Percentiles rank a stretch among this genome's conserved stretches.
Conservation (phyloP, 2,113 vertebrate species). For the Vidua macroura region DNA sequence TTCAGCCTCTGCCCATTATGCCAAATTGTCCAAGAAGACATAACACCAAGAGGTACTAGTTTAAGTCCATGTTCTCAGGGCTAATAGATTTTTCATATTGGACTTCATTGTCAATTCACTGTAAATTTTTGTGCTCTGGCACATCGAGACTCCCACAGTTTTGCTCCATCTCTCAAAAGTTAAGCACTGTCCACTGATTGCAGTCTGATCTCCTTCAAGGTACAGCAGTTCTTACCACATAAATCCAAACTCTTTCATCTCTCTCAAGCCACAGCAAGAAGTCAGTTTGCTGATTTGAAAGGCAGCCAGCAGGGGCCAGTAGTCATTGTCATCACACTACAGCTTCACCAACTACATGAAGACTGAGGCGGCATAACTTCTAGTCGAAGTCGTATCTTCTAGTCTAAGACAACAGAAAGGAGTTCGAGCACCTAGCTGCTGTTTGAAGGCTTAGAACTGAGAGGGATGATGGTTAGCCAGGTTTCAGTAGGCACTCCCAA, state of each 20-base stretch:
- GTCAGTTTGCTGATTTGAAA: background rate
- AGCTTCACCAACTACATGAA: background rate
- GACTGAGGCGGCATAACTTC: background rate
- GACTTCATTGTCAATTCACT: background rate
- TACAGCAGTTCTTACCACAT: background rate
- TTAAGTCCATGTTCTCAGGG: background rate
- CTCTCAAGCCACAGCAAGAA: background rate
- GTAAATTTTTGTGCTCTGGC: background rate
- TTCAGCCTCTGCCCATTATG: background rate
- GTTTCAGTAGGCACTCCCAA: background rate
- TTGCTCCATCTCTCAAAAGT: background rate
- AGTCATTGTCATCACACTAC: background rate
- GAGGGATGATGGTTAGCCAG: background rate
- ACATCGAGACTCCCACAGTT: background rate
- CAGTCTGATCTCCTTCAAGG: rapidly evolving
- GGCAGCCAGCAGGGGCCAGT: background rate
- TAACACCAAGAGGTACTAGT: background rate
- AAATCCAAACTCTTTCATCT: background rate
- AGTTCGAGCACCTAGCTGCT: background rate
- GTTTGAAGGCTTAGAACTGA: background rate
- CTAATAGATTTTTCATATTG: background rate
- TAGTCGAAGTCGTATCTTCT: background rate
- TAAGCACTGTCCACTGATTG: background rate
- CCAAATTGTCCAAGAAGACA: background rate
- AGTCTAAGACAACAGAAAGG: background rate